A percentile compares a stretch with the other conserved stretches of the same genome.
Conservation (phyloP, 1,140 invertebrate genomes). For the Orius laevigatus region DNA sequence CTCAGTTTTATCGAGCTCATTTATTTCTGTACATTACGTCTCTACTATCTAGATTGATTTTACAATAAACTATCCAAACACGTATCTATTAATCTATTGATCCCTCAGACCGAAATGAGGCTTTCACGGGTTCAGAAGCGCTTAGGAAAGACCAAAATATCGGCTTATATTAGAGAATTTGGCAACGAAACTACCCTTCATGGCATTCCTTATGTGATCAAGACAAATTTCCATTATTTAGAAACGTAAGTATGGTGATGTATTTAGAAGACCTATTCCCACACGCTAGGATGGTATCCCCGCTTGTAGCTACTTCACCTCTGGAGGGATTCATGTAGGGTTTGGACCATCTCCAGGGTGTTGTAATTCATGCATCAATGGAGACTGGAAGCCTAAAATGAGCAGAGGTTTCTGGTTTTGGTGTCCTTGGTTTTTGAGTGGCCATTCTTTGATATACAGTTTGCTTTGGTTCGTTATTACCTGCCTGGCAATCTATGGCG, state of each 20-base stretch:
- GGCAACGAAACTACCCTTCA: conserved; percentile 15
- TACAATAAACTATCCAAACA: no score
- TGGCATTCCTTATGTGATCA: conserved; percentile 14
- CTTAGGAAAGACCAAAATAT: not conserved
- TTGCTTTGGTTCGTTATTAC: conserved; percentile 32
- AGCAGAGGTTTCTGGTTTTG: no score
- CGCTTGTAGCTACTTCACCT: not conserved
- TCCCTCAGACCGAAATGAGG: no score
- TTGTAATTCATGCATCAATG: not conserved
- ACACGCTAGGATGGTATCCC: no score
- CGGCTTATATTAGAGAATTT: conserved; percentile 16
- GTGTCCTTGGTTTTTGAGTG: no score
- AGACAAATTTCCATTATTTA: conserved; percentile 8
- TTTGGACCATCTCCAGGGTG: not conserved
- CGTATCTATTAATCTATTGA: no score
- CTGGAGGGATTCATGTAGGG: not conserved
- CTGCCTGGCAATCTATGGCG: conserved; percentile 21
- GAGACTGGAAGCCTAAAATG: not conserved
- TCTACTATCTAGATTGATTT: no score
- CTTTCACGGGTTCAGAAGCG: no score
- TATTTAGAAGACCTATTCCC: no score
- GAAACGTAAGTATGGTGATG: conserved; percentile 16
- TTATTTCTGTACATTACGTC: conserved; percentile 10
- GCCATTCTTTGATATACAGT: conserved; percentile 23
- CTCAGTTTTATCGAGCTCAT: conserved; percentile 14